A percentile compares a stretch with the other conserved stretches of the same genome.
phyloP scores from a whole-genome alignment of 2,113 vertebrate species.

The Scalopus aquaticus region DNA sequence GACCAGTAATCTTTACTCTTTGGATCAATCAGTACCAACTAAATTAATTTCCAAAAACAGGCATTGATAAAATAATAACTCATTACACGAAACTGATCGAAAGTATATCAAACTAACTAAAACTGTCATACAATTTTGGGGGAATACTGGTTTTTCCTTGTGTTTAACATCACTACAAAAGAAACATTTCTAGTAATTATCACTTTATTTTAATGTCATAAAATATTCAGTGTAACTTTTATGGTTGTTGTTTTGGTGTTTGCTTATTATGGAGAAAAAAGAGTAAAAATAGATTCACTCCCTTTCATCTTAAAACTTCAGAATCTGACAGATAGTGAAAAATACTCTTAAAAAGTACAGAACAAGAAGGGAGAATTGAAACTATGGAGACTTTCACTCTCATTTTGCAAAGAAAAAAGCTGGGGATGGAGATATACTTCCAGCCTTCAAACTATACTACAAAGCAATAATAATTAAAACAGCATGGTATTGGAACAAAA shows the following conservation, averaged over 20 bases:
- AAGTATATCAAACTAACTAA: neutral
- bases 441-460: too few species aligned
- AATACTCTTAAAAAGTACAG: neutral
- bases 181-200: neutral
- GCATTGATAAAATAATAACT: neutral
- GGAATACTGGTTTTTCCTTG: rapidly evolving
- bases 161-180: neutral
- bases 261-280: neutral
- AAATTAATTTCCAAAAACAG: neutral
- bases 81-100: neutral
- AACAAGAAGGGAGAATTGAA: neutral
- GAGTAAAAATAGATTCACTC: neutral
- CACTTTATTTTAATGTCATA: neutral
- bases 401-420: neutral
- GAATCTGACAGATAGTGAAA: neutral
- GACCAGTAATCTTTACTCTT: neutral
- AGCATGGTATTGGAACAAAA: too few species aligned
- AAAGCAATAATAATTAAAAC: too few species aligned
- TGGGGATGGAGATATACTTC: too few species aligned
- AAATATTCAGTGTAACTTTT: neutral
- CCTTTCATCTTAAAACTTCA: neutral
- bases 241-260: neutral
- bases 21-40: neutral
- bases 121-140: neutral
- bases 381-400: neutral